Evolutionary conservation across 2,797 vertebrate species (phyloP), one percentile per base, ranked within the genome.

Genomic region (Propithecus perrieri): DNA sequence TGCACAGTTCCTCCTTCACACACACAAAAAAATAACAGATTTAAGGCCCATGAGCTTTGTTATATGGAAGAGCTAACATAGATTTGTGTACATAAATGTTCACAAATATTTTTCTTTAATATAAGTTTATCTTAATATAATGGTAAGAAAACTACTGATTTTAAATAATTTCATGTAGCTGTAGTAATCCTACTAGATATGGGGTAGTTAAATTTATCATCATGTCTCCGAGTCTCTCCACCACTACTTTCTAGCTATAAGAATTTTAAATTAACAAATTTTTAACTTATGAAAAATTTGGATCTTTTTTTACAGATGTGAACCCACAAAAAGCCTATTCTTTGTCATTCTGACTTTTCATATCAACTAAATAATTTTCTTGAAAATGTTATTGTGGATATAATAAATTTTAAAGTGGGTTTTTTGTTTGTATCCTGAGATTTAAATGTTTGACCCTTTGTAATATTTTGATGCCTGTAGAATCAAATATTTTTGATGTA

Each of bases 361-460:
- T 65, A 76, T 41, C 55, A 74, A 93, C 69, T 59, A 84, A 90
- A 28, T 94, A 69, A 28, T 89, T 95, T 93, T 90, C 53, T 83
- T 92, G 24, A 57, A 79, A 84, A 90, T 76, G 7, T 53, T 63
- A 80, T 86, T 91, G 8, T 81, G 28, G 24, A 18, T 65, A 53
- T 83, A 96, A 80, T 50, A 74, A 50, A 50, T 80, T 94, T 94
- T 93, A 74, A 94, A 89, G 14, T 80, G 79, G 71, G 71, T 71
- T 80, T 94, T 93, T 96, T 91, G 22, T 89, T 50, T 91, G 3
- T 89, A 65, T 48, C 18, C 63, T 61, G 72, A 96, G 53, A 84
- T 86, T 63, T 91, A 94, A 93, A 81, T 80, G 7, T 89, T 97
- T 93, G n/a, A 71, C 12, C 22, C 14, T 91, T 88, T 84, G 20